These are phyloP conservation scores for Nymphicus hollandicus DNA, from an alignment of 2,113 vertebrate species.

Conservation along the genomic window DNA sequence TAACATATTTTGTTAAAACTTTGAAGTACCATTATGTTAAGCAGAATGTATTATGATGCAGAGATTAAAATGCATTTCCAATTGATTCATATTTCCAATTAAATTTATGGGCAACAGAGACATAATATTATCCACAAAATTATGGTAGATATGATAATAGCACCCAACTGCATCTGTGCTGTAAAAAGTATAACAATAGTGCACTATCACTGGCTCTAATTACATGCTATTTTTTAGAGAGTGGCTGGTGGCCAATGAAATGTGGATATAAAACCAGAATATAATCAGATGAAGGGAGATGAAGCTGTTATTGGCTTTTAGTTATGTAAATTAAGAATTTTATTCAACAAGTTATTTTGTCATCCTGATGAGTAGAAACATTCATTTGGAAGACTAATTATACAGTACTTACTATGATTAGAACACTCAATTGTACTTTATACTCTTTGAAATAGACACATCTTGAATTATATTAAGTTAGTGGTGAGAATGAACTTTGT, in stretches of 20 bases:
- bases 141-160: slow-evolving; percentile 57
- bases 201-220: slow-evolving; percentile 59
- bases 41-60: slow-evolving; percentile 9
- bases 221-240: slow-evolving; percentile 61
- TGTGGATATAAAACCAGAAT: slow-evolving; percentile 61
- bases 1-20: background rate
- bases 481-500: background rate
- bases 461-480: slow-evolving; percentile 26
- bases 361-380: slow-evolving; percentile 71
- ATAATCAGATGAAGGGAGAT: slow-evolving; percentile 67
- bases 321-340: slow-evolving; percentile 70
- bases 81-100: slow-evolving; percentile 54
- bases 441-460: background rate
- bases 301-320: slow-evolving; percentile 70
- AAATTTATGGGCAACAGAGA: slow-evolving; percentile 48
- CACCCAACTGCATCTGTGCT: slow-evolving; percentile 57
- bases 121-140: slow-evolving; percentile 52
- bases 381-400: slow-evolving; percentile 74
- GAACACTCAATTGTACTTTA: slow-evolving; percentile 27
- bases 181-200: slow-evolving; percentile 45
- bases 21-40: slow-evolving; percentile 15
- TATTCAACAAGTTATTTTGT: slow-evolving; percentile 75
- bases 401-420: slow-evolving; percentile 59
- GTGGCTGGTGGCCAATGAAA: slow-evolving; percentile 68
- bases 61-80: slow-evolving; percentile 49